phyloP scores from a whole-genome alignment of 2,113 vertebrate species.

The Antechinus flavipes region DNA sequence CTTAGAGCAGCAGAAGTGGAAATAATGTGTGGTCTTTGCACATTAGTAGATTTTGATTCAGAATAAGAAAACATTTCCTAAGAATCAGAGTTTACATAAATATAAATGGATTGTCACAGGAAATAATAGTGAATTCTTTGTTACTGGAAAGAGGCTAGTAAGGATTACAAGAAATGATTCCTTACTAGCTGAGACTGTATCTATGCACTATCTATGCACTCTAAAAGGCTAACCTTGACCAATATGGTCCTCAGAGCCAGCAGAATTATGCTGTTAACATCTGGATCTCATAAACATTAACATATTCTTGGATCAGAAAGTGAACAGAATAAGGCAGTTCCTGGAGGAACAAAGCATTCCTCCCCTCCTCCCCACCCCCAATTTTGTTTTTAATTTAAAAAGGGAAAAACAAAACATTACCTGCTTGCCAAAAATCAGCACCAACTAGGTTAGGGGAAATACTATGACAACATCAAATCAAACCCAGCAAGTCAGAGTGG shows the following conservation, averaged over 20 bases:
- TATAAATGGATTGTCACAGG: not conserved
- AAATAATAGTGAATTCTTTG: not conserved
- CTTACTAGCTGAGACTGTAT: not conserved
- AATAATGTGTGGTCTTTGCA: not conserved
- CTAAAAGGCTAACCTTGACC: constrained; percentile 7
- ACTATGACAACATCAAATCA: not conserved
- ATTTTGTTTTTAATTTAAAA: not conserved
- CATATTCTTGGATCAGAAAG: not conserved
- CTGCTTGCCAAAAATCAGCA: constrained; percentile 23
- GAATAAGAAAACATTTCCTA: not conserved
- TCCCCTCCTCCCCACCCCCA: not conserved
- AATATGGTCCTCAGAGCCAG: not conserved
- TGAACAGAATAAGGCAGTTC: not conserved
- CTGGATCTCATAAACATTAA: not conserved
- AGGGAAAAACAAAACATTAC: not conserved
- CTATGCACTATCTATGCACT: not conserved
- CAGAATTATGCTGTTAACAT: not conserved
- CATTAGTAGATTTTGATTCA: not conserved
- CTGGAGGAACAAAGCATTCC: not conserved
- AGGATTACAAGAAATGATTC: not conserved
- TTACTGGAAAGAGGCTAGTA: not conserved
- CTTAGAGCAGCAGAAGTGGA: not conserved
- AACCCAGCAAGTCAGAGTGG: not conserved
- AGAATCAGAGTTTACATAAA: not conserved
- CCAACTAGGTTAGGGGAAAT: constrained; percentile 21